phyloP scores from a whole-genome alignment of 2,888 invertebrate genomes.

The Mechanitis messenoides region DNA sequence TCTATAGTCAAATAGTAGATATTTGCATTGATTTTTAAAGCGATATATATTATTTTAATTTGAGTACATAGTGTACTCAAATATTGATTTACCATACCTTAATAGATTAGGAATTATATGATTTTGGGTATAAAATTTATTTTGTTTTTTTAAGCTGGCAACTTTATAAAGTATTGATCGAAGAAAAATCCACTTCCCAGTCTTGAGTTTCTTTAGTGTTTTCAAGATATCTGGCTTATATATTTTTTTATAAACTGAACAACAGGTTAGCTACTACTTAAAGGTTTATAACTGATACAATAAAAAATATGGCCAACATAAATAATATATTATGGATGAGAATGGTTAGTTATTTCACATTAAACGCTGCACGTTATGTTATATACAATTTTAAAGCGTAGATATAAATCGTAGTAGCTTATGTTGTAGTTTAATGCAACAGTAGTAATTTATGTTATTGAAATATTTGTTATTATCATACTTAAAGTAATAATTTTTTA shows the following conservation, averaged over 20 bases:
- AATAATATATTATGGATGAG: conserved; percentile 48
- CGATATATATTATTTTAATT: conserved; percentile 6
- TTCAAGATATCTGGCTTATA: not conserved
- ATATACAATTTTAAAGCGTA: too few species aligned
- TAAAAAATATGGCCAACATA: conserved; percentile 49
- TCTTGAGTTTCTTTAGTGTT: not conserved
- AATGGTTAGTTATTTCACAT: conserved; percentile 47
- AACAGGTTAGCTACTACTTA: not conserved
- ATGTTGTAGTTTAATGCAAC: not conserved
- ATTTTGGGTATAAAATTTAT: not conserved
- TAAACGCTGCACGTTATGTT: too few species aligned
- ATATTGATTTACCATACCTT: too few species aligned
- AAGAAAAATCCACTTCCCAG: not conserved
- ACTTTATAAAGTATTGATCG: not conserved
- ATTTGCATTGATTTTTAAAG: conserved; percentile 24
- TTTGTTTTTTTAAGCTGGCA: conserved; percentile 4
- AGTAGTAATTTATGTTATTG: conserved; percentile 3
- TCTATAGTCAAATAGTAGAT: conserved; percentile 16
- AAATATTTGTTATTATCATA: conserved; percentile 3
- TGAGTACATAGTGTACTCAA: too few species aligned
- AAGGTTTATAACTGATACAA: not conserved
- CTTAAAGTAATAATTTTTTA: too few species aligned
- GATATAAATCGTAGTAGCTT: not conserved
- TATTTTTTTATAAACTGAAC: not conserved
- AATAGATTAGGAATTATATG: too few species aligned